Conservation (phyloP, 35 echinoderm and acorn worm species). For the Holothuria glaberrima region DNA sequence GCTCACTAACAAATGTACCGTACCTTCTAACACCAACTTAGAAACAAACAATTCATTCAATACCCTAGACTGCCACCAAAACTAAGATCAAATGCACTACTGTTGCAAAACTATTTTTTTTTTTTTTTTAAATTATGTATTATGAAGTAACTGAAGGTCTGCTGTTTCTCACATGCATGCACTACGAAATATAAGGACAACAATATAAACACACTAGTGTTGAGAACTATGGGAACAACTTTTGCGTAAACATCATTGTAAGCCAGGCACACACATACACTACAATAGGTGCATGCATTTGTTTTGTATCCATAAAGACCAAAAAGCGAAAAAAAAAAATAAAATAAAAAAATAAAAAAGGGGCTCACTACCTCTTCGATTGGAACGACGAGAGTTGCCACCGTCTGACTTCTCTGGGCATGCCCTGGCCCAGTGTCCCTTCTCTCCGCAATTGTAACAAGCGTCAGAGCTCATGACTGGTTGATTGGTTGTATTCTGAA, state of each 20-base stretch:
- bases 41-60: no score
- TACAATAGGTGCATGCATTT: background rate
- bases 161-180: no score
- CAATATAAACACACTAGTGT: background rate
- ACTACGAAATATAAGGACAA: background rate
- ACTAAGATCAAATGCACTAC: no score
- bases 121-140: no score
- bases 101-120: no score
- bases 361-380: slow-evolving; percentile 25
- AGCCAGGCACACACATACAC: background rate
- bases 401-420: slow-evolving; percentile 25
- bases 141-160: no score
- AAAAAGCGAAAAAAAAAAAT: background rate
- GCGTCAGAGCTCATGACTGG: slow-evolving; percentile 9
- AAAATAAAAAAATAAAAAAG: background rate
- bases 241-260: background rate
- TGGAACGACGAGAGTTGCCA: slow-evolving; percentile 17
- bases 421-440: slow-evolving; percentile 48
- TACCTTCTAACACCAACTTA: no score
- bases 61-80: no score
- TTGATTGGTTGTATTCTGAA: background rate
- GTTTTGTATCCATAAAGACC: background rate
- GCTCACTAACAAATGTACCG: no score
- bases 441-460: slow-evolving; percentile 51
- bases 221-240: background rate